Evolutionary conservation across 1,140 invertebrate genomes (phyloP), one percentile per base, ranked within the genome.

Genomic region (Drosophila sp.): DNA sequence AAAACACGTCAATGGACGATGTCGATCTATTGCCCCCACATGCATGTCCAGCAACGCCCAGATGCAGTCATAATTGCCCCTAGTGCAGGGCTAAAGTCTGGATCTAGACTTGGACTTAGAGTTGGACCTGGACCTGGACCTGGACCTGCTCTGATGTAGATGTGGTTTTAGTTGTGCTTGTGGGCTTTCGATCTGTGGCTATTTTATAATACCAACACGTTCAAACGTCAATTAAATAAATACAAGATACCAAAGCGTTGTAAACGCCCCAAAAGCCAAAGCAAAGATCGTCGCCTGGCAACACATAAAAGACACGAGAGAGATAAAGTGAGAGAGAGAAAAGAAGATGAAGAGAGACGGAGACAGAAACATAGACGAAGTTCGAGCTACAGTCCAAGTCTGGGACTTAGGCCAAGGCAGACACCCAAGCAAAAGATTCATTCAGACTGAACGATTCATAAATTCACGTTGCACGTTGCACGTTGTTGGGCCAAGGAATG

Each of bases 221-320:
- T 78, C 82, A 82, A 82, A 86, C 82, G 82, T 86, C 82, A 86
- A 86, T 86, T 86, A 86, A 86, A 82, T 86, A 86, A 86, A 87
- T 86, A 86, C 82, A 86, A 86, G 82, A 86, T 86, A 89, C 82
- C 82, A 86, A 86, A 86, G 82, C 83, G 82, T 89, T 86, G 82
- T 86, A 82, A 89, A 89, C 82, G 82, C 82, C 82, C 82, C 67
- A 64, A 87, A 81, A 62, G 40, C 66, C 51, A 61, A 51, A 16
- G 40, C 38, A 54, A 8, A 63, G 58, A 53, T 63, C 66, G 40
- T 59, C 27, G 46, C 36, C 27, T 53, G 16, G 34, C 56, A 51
- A 51, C 27, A 59, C 9, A 29, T 4, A 29, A 29, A 6, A 58
- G 14, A 21, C 8, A 2, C 36, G 4, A 25, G 8, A 18, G 21